Percentiles rank a stretch among this genome's conserved stretches.
These are phyloP conservation scores for Schrankia costaestrigalis DNA, from an alignment of 2,888 invertebrate genomes.

Conservation along the genomic window DNA sequence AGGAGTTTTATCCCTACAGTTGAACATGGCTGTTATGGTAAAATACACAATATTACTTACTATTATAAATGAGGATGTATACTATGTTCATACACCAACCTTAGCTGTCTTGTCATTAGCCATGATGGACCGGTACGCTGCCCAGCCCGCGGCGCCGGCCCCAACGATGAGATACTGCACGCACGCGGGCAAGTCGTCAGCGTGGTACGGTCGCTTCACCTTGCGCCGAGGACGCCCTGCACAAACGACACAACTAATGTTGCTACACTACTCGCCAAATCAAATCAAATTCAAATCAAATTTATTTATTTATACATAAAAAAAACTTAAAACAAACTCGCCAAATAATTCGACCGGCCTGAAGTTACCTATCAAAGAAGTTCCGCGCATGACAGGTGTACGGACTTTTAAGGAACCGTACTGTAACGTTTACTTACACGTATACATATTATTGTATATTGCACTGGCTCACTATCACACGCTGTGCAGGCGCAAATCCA, in stretches of 20 bases:
- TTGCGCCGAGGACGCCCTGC: slow-evolving; percentile 63
- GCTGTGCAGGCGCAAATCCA: too few species aligned
- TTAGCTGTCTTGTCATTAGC: slow-evolving; percentile 62
- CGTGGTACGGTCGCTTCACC: slow-evolving; percentile 48
- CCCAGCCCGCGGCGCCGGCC: slow-evolving; percentile 64
- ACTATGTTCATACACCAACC: slow-evolving; percentile 32
- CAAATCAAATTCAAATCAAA: background rate
- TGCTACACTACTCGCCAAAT: background rate
- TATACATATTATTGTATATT: too few species aligned
- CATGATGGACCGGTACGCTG: slow-evolving; percentile 61
- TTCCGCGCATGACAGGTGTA: too few species aligned
- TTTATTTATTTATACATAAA: background rate
- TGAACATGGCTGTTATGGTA: background rate
- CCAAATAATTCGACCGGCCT: too few species aligned
- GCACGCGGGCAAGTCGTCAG: slow-evolving; percentile 58
- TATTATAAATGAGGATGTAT: background rate
- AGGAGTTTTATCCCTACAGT: too few species aligned
- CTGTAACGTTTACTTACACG: too few species aligned
- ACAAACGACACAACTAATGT: background rate
- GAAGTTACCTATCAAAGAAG: too few species aligned
- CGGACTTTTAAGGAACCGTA: too few species aligned
- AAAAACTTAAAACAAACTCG: too few species aligned
- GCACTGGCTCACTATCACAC: too few species aligned
- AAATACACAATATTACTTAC: background rate
- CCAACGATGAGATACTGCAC: slow-evolving; percentile 72